Evolutionary conservation across 2,888 invertebrate genomes (phyloP).

Genomic region (Heliconius cydno): DNA sequence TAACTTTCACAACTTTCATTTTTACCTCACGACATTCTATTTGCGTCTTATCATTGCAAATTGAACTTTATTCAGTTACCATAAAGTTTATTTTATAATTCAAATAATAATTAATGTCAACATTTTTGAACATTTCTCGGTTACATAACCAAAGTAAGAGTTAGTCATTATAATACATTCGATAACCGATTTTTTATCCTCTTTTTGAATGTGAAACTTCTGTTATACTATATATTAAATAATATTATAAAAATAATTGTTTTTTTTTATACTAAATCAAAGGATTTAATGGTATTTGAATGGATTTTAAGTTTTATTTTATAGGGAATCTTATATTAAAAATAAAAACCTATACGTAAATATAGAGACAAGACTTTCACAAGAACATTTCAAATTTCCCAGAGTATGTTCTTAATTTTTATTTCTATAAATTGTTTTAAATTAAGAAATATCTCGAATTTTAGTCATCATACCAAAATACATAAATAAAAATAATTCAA

Average conservation of each 20-base stretch:
- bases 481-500: too few species aligned
- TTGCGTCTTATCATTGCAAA: conserved; percentile 5
- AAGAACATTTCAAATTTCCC: background rate
- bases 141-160: conserved; percentile 42
- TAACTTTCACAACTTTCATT: conserved; percentile 71
- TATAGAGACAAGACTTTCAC: background rate
- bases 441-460: too few species aligned
- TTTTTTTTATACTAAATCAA: background rate
- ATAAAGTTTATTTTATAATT: conserved; percentile 24
- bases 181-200: conserved; percentile 22
- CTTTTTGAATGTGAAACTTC: background rate
- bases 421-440: too few species aligned
- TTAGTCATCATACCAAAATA: too few species aligned
- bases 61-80: background rate
- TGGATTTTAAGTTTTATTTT: background rate
- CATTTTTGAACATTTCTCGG: conserved; percentile 38
- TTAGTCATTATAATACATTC: conserved; percentile 36
- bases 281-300: background rate
- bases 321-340: background rate
- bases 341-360: background rate
- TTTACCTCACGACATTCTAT: conserved; percentile 53
- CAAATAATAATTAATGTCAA: conserved; percentile 31
- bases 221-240: background rate
- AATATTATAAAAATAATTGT: background rate
- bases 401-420: background rate